Conservation (phyloP, 2,113 vertebrate genomes). For the Campylorhamphus procurvoides region DNA sequence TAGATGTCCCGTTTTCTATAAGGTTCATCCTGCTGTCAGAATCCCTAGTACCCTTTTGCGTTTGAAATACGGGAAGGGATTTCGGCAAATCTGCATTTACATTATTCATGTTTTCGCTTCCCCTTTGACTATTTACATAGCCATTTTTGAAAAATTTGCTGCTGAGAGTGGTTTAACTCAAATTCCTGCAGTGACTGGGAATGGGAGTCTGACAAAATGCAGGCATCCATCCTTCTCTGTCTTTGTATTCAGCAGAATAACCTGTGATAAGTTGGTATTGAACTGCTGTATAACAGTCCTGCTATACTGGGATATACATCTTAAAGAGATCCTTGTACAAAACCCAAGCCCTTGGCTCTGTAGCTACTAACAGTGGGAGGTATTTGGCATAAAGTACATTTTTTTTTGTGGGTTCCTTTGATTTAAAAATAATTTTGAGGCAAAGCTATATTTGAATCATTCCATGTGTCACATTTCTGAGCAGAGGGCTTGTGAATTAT, state of each 20-base stretch:
- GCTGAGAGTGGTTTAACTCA: neutral
- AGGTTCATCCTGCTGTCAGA: neutral
- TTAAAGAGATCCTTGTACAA: neutral
- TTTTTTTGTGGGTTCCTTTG: neutral
- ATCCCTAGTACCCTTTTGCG: fast-evolving
- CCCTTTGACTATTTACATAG: neutral
- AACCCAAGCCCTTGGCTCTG: neutral
- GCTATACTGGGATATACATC: neutral
- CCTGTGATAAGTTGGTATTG: neutral
- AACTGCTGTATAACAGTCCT: neutral
- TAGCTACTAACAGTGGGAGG: neutral
- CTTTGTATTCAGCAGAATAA: neutral
- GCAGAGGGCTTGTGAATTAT: neutral
- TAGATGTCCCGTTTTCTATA: neutral
- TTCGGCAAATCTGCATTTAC: neutral
- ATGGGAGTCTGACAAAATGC: neutral
- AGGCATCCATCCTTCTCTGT: neutral
- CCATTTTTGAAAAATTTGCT: neutral
- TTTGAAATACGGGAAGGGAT: neutral
- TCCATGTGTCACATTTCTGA: neutral
- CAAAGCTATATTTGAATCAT: neutral
- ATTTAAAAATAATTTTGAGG: neutral
- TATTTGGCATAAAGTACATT: neutral
- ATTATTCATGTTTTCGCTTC: neutral
- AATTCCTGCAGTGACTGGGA: neutral